Conservation (phyloP, 2,113 vertebrate genomes). For the Orthochromis indermauri region DNA sequence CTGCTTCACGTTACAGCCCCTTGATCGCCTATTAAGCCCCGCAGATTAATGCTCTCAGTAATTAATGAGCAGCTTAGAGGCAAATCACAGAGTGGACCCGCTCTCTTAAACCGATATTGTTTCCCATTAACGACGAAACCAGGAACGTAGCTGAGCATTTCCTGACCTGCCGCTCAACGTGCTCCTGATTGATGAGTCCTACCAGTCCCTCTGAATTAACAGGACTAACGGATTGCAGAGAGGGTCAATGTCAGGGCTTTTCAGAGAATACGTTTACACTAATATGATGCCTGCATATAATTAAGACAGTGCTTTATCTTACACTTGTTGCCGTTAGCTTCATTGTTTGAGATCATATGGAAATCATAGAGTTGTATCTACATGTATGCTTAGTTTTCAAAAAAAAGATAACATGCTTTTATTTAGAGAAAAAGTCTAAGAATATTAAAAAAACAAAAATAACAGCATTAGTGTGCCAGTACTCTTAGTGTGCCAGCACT, state of each 20-base stretch:
- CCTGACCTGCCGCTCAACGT: slow-evolving; percentile 19
- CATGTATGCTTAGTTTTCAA: background rate
- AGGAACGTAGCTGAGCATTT: slow-evolving; percentile 12
- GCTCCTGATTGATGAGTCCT: slow-evolving; percentile 7
- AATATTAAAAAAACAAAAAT: background rate
- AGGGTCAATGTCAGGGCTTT: background rate
- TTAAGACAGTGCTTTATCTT: background rate
- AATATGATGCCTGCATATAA: background rate
- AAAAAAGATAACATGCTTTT: background rate
- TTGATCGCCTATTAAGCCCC: slow-evolving; percentile 25
- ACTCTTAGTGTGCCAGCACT: background rate
- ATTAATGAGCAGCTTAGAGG: slow-evolving; percentile 55
- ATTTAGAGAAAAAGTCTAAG: background rate
- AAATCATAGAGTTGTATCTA: background rate
- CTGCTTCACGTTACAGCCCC: slow-evolving; percentile 12
- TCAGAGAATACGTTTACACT: background rate
- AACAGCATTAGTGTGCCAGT: background rate
- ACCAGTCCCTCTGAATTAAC: background rate
- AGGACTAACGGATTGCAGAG: background rate
- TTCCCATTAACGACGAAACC: slow-evolving; percentile 25
- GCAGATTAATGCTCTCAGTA: slow-evolving; percentile 48
- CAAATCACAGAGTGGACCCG: slow-evolving; percentile 25
- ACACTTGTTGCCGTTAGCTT: background rate
- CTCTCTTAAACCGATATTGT: slow-evolving; percentile 21
- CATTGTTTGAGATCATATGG: background rate